Base-by-base conservation (phyloP, 2,113 vertebrate species). In the Formicarius rufipectus region DNA sequence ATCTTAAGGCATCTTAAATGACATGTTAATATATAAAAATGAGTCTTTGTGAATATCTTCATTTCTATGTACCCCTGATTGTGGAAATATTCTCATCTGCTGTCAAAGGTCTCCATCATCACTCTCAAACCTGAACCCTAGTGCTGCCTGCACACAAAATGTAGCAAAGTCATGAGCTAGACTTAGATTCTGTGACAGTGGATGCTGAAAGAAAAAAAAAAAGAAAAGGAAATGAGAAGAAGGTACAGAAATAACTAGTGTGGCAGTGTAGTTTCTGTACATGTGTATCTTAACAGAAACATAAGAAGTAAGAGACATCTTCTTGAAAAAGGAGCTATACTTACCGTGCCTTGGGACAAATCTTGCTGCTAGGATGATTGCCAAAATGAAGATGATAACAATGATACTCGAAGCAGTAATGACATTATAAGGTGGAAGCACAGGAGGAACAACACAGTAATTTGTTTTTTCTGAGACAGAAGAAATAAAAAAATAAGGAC, bases 271-370 rank as follows among this genome's bases (percentile, higher is more conserved):
- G 52, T 75, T 96, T 91, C 89, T 87, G 82, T 67, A 78, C 89
- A 74, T 23, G 33, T 50, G 10, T 37, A 68, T 90, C 84, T 89
- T 60, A 87, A 56, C 10, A 71, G 64, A 72, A 87, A 72, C 77
- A 83, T 67, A 49, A 94, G 39, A 68, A 86, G 33, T 23, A 30
- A 73, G 42, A 88, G 50, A 62, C 50, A 39, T 24, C 27, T 66
- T 78, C 68, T 76, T 85, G 92, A 37, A 81, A 87, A 96, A 56
- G 59, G 33, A 84, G 49, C 33, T 64, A 12, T 58, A 92, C 97
- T 96, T 96, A 97, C 97, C 75, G 6, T 5, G 87, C 67, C 89
- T 90, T 63, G 37, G 28, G 73, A 97, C 24, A 64, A 88, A 94
- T 60, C 83, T 89, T 66, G 72, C 90, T 89, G 91, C 76, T 42